Evolutionary conservation across 2,888 invertebrate genomes (phyloP).

Genomic region (Argyresthia goedartella): DNA sequence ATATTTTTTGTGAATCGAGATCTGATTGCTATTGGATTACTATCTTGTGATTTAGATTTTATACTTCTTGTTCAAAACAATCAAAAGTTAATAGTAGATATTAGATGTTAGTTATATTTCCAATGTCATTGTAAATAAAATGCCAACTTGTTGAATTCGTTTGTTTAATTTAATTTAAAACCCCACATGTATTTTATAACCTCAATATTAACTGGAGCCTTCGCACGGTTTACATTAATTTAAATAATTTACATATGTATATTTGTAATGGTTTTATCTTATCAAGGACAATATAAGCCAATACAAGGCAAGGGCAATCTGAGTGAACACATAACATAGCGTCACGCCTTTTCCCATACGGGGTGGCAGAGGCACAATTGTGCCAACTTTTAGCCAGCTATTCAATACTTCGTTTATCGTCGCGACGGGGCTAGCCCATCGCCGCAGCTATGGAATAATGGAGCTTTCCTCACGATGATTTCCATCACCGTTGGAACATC

Average conservation of each 20-base stretch:
- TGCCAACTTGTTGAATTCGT: conserved; percentile 66
- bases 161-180: conserved; percentile 12
- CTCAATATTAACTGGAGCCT: no score
- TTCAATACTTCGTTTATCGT: no score
- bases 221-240: neutral
- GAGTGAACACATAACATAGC: no score
- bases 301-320: no score
- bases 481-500: no score
- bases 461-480: no score
- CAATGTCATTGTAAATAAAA: conserved; percentile 72
- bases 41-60: conserved; percentile 71
- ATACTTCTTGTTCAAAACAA: conserved; percentile 71
- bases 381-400: no score
- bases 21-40: conserved; percentile 54
- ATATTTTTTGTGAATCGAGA: conserved; percentile 35
- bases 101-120: conserved; percentile 71
- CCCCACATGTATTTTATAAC: neutral
- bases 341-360: no score
- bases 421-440: no score
- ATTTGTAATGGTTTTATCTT: neutral
- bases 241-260: neutral
- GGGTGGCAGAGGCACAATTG: no score
- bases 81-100: conserved; percentile 66
- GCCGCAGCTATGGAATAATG: no score
- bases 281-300: no score